phyloP scores from a whole-genome alignment of 2,113 vertebrate species.

The Hypocryptadius cinnamomeus region DNA sequence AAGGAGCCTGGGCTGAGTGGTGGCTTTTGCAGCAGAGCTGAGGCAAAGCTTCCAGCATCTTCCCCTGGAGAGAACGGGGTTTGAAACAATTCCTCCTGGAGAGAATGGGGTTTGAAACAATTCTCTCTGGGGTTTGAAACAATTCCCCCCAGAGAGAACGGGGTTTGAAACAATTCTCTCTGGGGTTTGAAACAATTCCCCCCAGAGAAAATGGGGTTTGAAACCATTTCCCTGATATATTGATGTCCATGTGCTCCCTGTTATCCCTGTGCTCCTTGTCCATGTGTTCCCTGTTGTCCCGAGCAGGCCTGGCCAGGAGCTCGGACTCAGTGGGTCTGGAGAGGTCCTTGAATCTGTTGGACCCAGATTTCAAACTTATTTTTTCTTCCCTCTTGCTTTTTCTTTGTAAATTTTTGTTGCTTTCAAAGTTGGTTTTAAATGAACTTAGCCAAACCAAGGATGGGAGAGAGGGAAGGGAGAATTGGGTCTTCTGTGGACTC shows the following conservation, averaged over 20 bases:
- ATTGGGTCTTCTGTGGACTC: rapidly evolving
- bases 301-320: background rate
- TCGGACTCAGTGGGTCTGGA: background rate
- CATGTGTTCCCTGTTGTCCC: rapidly evolving
- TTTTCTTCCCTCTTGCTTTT: background rate
- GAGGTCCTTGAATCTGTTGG: background rate
- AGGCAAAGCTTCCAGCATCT: rapidly evolving
- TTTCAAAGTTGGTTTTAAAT: background rate
- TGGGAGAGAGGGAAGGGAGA: background rate
- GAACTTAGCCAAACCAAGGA: rapidly evolving
- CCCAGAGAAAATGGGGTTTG: rapidly evolving
- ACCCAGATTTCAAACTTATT: background rate
- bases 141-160: background rate
- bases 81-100: no score
- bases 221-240: rapidly evolving
- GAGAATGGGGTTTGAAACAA: background rate
- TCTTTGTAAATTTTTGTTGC: background rate
- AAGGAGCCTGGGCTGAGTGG: rapidly evolving
- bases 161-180: no score
- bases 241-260: no score
- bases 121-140: background rate
- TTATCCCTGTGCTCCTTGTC: background rate
- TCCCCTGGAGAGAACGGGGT: background rate
- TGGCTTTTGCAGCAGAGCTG: background rate
- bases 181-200: no score